These are phyloP conservation scores for Acanthornis magna DNA, from an alignment of 2,797 vertebrate species.

Conservation along the genomic window DNA sequence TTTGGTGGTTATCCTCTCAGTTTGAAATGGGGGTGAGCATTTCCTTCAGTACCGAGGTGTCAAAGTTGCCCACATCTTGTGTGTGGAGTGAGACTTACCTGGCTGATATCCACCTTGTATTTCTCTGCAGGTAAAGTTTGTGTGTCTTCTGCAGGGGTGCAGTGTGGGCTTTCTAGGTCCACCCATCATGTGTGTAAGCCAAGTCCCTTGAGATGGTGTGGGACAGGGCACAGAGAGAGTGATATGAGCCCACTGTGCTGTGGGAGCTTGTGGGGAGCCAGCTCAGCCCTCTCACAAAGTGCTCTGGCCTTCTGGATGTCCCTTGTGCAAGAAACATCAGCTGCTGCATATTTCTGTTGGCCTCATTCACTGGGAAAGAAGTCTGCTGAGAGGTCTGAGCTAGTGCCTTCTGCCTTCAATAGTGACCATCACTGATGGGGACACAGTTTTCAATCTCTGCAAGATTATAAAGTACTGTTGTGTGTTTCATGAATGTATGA, in stretches of 20 bases:
- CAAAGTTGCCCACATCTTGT: background rate
- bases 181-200: background rate
- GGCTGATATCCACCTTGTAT: background rate
- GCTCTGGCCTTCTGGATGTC: background rate
- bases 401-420: background rate
- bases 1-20: background rate
- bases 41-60: background rate
- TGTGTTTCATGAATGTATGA: background rate
- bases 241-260: too few relatives aligned
- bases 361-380: background rate
- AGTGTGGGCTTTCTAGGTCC: background rate
- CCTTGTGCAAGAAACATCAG: background rate
- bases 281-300: background rate
- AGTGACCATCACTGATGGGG: background rate
- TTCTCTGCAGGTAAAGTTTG: background rate
- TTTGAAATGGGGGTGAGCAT: background rate
- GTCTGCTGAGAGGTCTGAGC: background rate
- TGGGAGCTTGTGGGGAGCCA: background rate
- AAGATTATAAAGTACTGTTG: background rate
- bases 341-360: background rate
- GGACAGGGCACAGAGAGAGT: background rate
- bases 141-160: background rate
- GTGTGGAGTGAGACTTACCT: background rate
- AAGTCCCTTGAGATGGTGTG: background rate
- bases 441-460: background rate